Conservation (phyloP, 2,113 vertebrate genomes). For the Ploceus nigricollis region DNA sequence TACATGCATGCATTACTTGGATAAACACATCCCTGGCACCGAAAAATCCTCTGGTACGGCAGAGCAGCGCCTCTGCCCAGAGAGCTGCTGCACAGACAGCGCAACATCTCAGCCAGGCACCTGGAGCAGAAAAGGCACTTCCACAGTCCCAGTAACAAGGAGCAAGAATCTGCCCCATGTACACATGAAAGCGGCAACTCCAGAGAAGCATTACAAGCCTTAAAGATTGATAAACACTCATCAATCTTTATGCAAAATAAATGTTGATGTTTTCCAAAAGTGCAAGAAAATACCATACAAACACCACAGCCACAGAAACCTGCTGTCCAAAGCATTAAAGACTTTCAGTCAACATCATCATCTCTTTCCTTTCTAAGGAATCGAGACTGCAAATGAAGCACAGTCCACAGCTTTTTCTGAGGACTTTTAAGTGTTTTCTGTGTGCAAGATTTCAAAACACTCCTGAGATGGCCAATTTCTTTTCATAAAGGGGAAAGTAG, state of each 20-base stretch:
- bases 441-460: neutral
- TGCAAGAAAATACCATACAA: neutral
- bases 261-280: neutral
- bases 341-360: neutral
- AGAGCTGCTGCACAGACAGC: neutral
- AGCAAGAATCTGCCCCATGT: neutral
- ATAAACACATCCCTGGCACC: neutral
- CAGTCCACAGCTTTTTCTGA: neutral
- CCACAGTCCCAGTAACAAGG: neutral
- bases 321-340: neutral
- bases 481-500: neutral
- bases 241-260: neutral
- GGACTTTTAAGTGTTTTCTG: neutral
- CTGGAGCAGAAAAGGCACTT: neutral
- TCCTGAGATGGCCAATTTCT: neutral
- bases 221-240: neutral
- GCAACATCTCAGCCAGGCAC: rapidly evolving
- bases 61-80: neutral
- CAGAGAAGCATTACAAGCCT: neutral
- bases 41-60: neutral
- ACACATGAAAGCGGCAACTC: rapidly evolving
- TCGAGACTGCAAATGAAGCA: neutral
- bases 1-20: neutral
- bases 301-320: neutral
- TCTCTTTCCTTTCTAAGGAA: neutral